Conservation (phyloP, 2,113 vertebrate species). For the Rhinoptilus africanus region DNA sequence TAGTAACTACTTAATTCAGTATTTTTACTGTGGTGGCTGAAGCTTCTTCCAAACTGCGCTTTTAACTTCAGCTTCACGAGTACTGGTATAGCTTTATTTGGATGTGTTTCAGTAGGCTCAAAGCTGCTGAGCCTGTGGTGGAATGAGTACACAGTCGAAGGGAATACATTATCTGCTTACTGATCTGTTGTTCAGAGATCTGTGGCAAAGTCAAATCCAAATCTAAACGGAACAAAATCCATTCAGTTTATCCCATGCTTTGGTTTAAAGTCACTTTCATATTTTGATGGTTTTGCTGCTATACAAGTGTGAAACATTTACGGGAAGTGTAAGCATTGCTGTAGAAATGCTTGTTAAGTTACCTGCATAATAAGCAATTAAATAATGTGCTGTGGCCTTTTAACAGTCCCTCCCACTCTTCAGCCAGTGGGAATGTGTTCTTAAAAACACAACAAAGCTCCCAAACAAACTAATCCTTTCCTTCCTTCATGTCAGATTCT, state of each 20-base stretch:
- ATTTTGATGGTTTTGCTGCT: background rate
- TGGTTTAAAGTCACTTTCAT: background rate
- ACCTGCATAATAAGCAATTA: background rate
- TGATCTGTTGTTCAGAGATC: background rate
- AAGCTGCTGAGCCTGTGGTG: background rate
- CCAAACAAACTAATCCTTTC: background rate
- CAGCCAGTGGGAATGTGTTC: background rate
- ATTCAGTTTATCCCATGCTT: fast-evolving
- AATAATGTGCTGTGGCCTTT: background rate
- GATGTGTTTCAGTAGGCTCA: background rate
- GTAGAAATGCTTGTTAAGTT: background rate
- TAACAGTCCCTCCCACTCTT: background rate
- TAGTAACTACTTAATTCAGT: background rate
- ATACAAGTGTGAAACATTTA: background rate
- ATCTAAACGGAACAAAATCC: background rate
- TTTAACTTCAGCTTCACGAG: background rate
- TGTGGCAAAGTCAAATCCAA: background rate
- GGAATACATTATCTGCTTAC: background rate
- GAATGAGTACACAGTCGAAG: background rate
- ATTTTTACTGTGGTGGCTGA: background rate
- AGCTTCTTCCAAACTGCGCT: background rate
- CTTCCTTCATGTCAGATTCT: background rate
- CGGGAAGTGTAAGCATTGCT: background rate
- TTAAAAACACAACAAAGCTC: background rate
- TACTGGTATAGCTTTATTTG: background rate